phyloP scores from a whole-genome alignment of 1,140 invertebrate genomes.

The Solen grandis region DNA sequence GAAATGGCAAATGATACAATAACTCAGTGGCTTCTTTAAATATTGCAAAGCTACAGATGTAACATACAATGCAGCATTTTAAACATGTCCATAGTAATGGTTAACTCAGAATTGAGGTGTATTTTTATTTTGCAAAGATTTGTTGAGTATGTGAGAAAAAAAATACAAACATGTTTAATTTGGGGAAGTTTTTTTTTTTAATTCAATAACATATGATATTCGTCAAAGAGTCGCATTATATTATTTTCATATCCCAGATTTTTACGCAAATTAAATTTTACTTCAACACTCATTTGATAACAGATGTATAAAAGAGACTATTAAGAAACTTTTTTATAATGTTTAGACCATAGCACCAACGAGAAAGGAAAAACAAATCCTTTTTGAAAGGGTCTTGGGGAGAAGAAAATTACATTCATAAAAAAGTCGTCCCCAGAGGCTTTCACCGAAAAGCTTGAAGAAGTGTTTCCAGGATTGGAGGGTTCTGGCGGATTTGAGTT shows the following conservation, averaged over 20 bases:
- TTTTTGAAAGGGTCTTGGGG: neutral
- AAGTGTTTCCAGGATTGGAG: slow-evolving; percentile 13
- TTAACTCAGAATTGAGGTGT: too few relatives aligned
- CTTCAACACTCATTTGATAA: neutral
- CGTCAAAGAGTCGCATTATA: too few relatives aligned
- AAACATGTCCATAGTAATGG: too few relatives aligned
- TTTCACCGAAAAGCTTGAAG: neutral
- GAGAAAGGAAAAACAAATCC: neutral
- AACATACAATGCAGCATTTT: too few relatives aligned
- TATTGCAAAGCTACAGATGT: too few relatives aligned
- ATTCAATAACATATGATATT: too few relatives aligned
- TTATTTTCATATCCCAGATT: neutral
- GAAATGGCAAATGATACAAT: too few relatives aligned
- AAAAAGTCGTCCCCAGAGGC: neutral
- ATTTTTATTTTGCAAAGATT: too few relatives aligned
- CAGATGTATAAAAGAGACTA: neutral
- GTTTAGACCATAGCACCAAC: neutral
- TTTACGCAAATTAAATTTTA: neutral
- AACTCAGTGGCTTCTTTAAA: too few relatives aligned
- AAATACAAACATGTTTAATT: neutral
- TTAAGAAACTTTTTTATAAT: neutral
- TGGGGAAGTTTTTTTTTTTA: too few relatives aligned
- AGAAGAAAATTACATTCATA: neutral
- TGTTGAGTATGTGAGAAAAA: too few relatives aligned
- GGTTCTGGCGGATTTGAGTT: slow-evolving; percentile 9